Evolutionary conservation across 2,113 vertebrate genomes (phyloP), one percentile per base, ranked within the genome.

Genomic region (Caracal caracal): DNA sequence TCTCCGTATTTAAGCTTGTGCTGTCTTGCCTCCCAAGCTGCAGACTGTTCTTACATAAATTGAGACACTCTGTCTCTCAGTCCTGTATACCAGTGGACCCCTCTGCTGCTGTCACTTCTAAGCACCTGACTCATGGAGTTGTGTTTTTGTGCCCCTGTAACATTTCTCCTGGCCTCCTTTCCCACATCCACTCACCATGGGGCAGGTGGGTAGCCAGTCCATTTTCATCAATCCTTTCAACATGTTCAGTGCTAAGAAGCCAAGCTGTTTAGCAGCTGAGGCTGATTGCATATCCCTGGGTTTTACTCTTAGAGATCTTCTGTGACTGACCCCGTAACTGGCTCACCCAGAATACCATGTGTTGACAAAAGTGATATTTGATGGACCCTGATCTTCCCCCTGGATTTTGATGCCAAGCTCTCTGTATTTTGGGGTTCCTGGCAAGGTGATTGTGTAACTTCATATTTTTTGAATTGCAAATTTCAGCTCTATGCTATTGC

Each of bases 331-430:
- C 56, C 40, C 3, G 47, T 11, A 66, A n/a, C 43, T 53, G 75
- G 28, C n/a, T 70, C 80, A 17, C 63, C 37, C 51, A 63, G 28
- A 88, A 73, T 51, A 66, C 61, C 10, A 10, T 37, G 17, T 68
- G 30, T 33, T 85, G 49, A 49, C 33, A 43, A 76, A 97, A 92
- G 15, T 73, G 80, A 5, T 95, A 43, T 37, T 91, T 95, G 56
- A 26, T 86, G 17, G 35, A 73, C 40, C 49, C 35, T 61, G 22
- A 43, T 73, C 6, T 51, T 81, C 65, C 13, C 13, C 30, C 8
- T 68, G 40, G 15, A 19, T 68, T 80, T 85, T 86, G 40, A 63
- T 59, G 51, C 37, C 53, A 93, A 88, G 10, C 17, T 93, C 3
- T 83, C 2, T 79, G 1, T 43, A 47, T 19, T 86, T 95, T 80